These are phyloP conservation scores for Triops longicaudatus DNA, from an alignment of 1,140 invertebrate genomes.

Conservation along the genomic window DNA sequence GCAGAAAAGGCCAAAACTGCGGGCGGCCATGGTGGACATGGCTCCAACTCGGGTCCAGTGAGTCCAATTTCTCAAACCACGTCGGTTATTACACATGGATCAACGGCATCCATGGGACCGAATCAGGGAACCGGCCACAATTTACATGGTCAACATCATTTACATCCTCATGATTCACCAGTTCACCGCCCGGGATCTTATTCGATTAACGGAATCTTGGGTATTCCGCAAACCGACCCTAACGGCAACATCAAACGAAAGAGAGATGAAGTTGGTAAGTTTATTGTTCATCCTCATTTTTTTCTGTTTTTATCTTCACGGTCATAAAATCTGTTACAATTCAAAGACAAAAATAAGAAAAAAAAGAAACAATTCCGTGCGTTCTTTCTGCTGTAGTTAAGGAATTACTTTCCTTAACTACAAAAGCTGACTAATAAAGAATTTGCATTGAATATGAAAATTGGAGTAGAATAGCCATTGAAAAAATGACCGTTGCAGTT, in stretches of 20 bases:
- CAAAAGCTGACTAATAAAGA: too few relatives aligned
- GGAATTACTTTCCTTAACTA: too few relatives aligned
- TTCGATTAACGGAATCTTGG: conserved; percentile 91
- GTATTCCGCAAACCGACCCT: conserved; percentile 64
- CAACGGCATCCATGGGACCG: conserved; percentile 27
- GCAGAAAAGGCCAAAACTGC: conserved; percentile 91
- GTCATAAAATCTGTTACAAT: neutral
- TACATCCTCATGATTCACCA: conserved; percentile 32
- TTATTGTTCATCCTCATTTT: neutral
- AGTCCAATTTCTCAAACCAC: conserved; percentile 34
- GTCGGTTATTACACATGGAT: conserved; percentile 38
- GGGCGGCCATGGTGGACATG: conserved; percentile 56
- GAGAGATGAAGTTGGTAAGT: conserved; percentile 45
- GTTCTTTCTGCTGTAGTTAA: too few relatives aligned
- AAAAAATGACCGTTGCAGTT: neutral
- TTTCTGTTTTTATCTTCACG: neutral
- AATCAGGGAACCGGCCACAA: conserved; percentile 45
- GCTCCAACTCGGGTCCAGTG: conserved; percentile 35
- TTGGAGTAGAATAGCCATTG: neutral
- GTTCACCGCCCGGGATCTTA: conserved; percentile 55
- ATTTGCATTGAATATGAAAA: too few relatives aligned
- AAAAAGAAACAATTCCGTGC: too few relatives aligned
- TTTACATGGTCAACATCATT: conserved; percentile 41
- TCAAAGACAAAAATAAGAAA: too few relatives aligned
- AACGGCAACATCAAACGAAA: conserved; percentile 61